Evolutionary conservation across 2,888 invertebrate genomes (phyloP).

Genomic region (Exephanes ischioxanthus): DNA sequence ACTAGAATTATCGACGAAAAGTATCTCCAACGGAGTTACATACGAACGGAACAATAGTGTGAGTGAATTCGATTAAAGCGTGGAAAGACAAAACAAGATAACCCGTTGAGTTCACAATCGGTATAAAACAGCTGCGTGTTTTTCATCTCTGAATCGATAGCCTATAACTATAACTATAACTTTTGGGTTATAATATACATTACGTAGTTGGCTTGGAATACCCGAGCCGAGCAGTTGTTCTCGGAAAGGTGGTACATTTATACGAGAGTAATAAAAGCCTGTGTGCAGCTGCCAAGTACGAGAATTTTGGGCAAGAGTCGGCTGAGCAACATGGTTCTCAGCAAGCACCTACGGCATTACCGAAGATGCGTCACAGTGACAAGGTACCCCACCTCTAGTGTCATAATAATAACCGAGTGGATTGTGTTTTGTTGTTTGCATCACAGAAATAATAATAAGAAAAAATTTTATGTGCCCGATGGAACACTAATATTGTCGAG

Average conservation of each 20-base stretch:
- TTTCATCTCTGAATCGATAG: conserved; percentile 19
- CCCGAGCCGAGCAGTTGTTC: neutral
- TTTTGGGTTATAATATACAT: neutral
- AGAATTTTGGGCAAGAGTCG: neutral
- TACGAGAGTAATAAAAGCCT: neutral
- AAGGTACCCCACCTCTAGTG: conserved; percentile 73
- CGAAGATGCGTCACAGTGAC: conserved; percentile 79
- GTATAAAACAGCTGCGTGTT: neutral
- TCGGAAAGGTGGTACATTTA: neutral
- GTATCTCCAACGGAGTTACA: neutral
- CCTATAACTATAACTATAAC: neutral
- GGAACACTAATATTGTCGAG: neutral
- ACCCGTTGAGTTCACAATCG: neutral
- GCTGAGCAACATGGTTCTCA: conserved; percentile 80
- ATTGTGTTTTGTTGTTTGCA: neutral
- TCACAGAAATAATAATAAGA: neutral
- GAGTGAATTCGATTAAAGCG: neutral
- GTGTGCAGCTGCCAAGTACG: conserved; percentile 5
- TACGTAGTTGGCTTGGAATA: conserved; percentile 15
- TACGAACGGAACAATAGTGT: neutral
- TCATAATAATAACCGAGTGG: neutral
- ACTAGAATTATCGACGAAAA: neutral
- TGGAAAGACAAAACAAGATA: neutral
- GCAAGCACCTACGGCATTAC: conserved; percentile 81
- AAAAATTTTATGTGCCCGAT: neutral